Evolutionary conservation across 2,888 invertebrate species (phyloP).

Genomic region (Plusia festucae): DNA sequence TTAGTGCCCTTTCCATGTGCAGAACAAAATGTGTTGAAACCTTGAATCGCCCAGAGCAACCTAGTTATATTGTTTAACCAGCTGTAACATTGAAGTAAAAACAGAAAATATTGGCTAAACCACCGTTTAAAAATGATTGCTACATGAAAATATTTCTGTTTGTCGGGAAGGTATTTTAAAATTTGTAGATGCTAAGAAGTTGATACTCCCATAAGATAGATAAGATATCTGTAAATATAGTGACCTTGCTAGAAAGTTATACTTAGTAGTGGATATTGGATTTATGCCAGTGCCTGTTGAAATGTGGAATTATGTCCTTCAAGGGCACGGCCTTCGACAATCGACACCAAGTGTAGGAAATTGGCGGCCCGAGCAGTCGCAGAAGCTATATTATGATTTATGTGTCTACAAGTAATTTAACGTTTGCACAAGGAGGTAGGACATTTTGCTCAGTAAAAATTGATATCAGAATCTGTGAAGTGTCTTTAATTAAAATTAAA

Average conservation of each 20-base stretch:
- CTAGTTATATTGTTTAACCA: not conserved
- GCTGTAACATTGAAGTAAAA: not conserved
- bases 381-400: too few relatives aligned
- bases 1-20: too few relatives aligned
- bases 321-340: constrained; percentile 13
- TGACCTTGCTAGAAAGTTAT: constrained; percentile 11
- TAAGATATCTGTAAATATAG: constrained; percentile 5
- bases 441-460: too few relatives aligned
- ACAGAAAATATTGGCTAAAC: not conserved
- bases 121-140: too few relatives aligned
- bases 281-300: constrained; percentile 10
- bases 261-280: constrained; percentile 29
- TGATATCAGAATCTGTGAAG: too few relatives aligned
- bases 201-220: not conserved
- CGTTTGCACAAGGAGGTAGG: too few relatives aligned
- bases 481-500: too few relatives aligned
- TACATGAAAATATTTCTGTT: not conserved
- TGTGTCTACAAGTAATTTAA: not conserved
- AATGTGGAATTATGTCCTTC: constrained; percentile 5
- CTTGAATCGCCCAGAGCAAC: not conserved
- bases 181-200: too few relatives aligned
- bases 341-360: not conserved
- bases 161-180: too few relatives aligned
- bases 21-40: too few relatives aligned
- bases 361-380: not conserved